phyloP scores from a whole-genome alignment of 2,113 vertebrate genomes.

The Emydura subglobosa region DNA sequence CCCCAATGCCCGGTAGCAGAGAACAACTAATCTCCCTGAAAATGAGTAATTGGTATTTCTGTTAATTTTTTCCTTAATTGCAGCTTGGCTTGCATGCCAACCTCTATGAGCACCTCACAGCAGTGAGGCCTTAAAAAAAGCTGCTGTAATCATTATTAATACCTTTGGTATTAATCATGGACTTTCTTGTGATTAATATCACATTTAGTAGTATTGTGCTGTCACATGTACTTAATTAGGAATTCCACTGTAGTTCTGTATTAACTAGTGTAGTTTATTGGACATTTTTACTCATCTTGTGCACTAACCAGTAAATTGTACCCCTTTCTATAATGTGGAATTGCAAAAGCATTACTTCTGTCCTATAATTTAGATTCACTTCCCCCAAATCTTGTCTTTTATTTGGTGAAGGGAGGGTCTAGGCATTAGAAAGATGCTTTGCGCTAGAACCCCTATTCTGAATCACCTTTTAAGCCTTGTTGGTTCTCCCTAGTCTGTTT shows the following conservation, averaged over 20 bases:
- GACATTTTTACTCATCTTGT: neutral
- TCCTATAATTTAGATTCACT: neutral
- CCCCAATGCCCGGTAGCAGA: neutral
- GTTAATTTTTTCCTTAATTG: neutral
- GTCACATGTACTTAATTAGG: neutral
- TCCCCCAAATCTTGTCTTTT: neutral
- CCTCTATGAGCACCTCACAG: neutral
- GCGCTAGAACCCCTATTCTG: neutral
- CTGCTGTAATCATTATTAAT: neutral
- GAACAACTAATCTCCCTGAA: neutral
- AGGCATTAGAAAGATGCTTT: neutral
- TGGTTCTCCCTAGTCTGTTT: slow-evolving; percentile 20
- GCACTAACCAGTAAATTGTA: neutral
- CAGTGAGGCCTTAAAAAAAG: neutral
- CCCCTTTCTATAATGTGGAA: neutral
- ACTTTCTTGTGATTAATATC: neutral
- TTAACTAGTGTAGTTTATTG: neutral
- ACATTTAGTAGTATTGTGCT: neutral
- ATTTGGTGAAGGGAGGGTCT: neutral
- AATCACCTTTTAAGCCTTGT: neutral
- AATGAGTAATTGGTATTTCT: neutral
- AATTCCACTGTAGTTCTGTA: neutral
- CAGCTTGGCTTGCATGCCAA: neutral
- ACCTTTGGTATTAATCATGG: neutral
- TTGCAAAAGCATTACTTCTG: neutral